These are phyloP conservation scores for Elachura formosa DNA, from an alignment of 2,113 vertebrate genomes.

Conservation along the genomic window DNA sequence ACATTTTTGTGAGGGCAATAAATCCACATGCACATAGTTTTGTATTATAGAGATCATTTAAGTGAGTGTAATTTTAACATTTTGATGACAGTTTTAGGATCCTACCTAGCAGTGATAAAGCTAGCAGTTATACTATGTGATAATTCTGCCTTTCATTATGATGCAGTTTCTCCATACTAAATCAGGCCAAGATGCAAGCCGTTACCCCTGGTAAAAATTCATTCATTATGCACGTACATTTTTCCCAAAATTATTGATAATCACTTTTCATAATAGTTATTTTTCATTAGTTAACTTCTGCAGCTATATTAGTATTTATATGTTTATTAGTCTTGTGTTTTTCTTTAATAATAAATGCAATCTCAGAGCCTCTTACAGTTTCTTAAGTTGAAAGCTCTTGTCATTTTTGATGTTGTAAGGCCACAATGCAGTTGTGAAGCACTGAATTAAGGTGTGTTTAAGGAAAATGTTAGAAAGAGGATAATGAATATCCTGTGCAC, in stretches of 20 bases:
- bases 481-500: neutral
- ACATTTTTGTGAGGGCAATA: constrained; percentile 19
- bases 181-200: constrained; percentile 81
- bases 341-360: constrained; percentile 66
- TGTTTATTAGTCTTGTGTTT: constrained; percentile 80
- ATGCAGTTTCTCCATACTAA: constrained; percentile 78
- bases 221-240: constrained; percentile 89
- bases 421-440: constrained; percentile 32
- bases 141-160: constrained; percentile 78
- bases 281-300: constrained; percentile 89
- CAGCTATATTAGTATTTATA: constrained; percentile 81
- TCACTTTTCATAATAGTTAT: constrained; percentile 84
- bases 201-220: constrained; percentile 82
- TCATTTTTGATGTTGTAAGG: constrained; percentile 42
- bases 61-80: constrained; percentile 57
- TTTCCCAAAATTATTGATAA: constrained; percentile 92
- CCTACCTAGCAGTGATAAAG: constrained; percentile 70
- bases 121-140: constrained; percentile 76
- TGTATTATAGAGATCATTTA: constrained; percentile 35
- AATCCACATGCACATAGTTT: constrained; percentile 9
- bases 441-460: neutral
- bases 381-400: constrained; percentile 32
- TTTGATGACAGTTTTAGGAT: constrained; percentile 74
- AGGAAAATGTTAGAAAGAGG: neutral
- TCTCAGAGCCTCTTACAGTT: constrained; percentile 30